Percentiles rank a stretch among this genome's conserved stretches.
Evolutionary conservation across 2,797 vertebrate genomes (phyloP).

Genomic region (Eulemur coronatus): DNA sequence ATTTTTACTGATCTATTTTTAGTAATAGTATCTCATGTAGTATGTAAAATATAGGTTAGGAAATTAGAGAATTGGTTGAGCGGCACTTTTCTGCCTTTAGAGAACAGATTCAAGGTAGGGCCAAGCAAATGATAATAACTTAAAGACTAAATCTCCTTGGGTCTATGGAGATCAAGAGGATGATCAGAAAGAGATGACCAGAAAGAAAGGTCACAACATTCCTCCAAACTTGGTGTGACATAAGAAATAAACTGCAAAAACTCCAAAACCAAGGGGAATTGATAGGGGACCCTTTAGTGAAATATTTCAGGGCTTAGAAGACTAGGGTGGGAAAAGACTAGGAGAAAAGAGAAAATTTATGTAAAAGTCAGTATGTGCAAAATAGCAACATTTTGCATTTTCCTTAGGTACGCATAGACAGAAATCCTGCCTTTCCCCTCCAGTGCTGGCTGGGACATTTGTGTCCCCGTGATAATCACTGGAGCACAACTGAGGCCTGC

Average conservation of each 20-base stretch:
- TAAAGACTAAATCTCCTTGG: not conserved
- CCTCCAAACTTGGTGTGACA: not conserved
- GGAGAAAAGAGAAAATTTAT: not conserved
- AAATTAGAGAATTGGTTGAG: not conserved
- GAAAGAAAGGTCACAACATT: not conserved
- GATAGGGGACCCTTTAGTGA: not conserved
- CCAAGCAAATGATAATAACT: not conserved
- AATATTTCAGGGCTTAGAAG: not conserved
- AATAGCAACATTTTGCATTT: not conserved
- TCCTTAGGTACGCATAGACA: not conserved
- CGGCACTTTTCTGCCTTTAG: not conserved
- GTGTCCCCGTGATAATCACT: not conserved
- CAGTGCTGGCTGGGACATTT: not conserved
- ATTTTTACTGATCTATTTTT: not conserved
- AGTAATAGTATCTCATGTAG: not conserved
- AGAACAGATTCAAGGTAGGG: not conserved
- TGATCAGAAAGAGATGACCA: not conserved
- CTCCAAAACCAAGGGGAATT: not conserved
- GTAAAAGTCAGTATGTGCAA: not conserved
- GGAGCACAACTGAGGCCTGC: not conserved
- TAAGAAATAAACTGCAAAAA: not conserved
- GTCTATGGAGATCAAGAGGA: not conserved
- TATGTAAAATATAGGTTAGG: not conserved
- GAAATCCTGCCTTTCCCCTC: not conserved
- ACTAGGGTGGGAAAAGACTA: not conserved